Evolutionary conservation across 2,113 vertebrate genomes (phyloP).

Genomic region (Mohoua ochrocephala): DNA sequence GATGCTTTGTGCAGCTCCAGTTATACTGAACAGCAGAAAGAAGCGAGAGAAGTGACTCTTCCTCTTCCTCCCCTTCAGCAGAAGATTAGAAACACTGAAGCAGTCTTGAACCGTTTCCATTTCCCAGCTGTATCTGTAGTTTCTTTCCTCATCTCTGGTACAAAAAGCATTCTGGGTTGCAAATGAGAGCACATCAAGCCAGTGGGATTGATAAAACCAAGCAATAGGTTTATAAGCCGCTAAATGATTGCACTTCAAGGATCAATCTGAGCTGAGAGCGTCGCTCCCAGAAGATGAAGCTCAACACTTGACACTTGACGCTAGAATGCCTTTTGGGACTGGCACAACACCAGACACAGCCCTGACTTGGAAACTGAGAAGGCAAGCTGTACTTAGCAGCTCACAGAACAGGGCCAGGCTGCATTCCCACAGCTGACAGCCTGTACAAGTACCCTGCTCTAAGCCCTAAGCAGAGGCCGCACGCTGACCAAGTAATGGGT

Average conservation of each 20-base stretch:
- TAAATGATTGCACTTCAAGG: background rate
- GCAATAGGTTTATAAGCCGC: background rate
- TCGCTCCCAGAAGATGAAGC: background rate
- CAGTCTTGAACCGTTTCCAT: background rate
- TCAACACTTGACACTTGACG: background rate
- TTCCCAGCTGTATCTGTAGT: background rate
- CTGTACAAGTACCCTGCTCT: background rate
- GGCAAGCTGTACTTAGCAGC: background rate
- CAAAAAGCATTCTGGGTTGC: background rate
- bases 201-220: background rate
- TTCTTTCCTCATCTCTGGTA: background rate
- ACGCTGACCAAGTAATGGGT: background rate
- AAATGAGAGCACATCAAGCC: background rate
- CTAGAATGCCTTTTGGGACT: background rate
- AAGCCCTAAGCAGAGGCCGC: background rate
- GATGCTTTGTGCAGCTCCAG: background rate
- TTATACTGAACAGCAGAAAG: background rate
- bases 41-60: background rate
- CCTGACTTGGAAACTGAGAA: background rate
- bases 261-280: background rate
- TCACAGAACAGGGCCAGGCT: background rate
- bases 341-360: background rate
- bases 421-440: background rate
- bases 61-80: background rate
- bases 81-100: background rate